These are phyloP conservation scores for Aythya fuligula DNA, from an alignment of 2,797 vertebrate species.

Conservation along the genomic window DNA sequence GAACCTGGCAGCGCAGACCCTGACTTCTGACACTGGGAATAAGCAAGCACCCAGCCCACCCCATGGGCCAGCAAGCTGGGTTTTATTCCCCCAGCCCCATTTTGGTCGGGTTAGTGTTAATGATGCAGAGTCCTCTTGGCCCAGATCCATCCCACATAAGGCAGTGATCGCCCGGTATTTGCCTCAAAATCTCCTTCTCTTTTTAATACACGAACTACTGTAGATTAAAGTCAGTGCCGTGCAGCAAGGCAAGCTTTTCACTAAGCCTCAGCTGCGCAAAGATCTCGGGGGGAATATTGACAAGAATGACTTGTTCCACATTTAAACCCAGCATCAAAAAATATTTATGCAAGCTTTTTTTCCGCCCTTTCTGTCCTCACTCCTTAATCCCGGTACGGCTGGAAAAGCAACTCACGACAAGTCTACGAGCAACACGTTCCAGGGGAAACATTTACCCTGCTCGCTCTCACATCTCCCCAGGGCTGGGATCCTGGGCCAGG, in stretches of 20 bases:
- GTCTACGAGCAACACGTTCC: background rate
- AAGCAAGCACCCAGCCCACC: background rate
- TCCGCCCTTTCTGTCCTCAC: slow-evolving; percentile 2
- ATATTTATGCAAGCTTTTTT: slow-evolving; percentile 31
- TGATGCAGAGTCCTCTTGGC: slow-evolving; percentile 7
- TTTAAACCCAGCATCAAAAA: slow-evolving; percentile 37
- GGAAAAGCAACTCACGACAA: background rate
- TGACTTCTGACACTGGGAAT: background rate
- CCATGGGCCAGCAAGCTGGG: background rate
- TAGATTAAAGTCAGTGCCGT: background rate
- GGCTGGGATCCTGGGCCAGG: background rate
- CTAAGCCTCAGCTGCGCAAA: background rate
- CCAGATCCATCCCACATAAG: background rate
- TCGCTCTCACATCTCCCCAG: background rate
- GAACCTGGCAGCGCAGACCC: background rate
- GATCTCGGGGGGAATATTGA: background rate
- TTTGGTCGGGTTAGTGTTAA: background rate
- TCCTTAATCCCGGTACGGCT: background rate
- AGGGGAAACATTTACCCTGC: slow-evolving; percentile 34
- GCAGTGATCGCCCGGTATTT: slow-evolving; percentile 1
- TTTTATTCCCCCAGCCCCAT: background rate
- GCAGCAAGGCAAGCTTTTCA: background rate
- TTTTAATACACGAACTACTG: background rate
- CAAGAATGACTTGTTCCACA: slow-evolving; percentile 8
- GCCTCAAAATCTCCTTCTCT: background rate